These are phyloP conservation scores for Hololepta plana DNA, from an alignment of 2,888 invertebrate species.

Conservation along the genomic window DNA sequence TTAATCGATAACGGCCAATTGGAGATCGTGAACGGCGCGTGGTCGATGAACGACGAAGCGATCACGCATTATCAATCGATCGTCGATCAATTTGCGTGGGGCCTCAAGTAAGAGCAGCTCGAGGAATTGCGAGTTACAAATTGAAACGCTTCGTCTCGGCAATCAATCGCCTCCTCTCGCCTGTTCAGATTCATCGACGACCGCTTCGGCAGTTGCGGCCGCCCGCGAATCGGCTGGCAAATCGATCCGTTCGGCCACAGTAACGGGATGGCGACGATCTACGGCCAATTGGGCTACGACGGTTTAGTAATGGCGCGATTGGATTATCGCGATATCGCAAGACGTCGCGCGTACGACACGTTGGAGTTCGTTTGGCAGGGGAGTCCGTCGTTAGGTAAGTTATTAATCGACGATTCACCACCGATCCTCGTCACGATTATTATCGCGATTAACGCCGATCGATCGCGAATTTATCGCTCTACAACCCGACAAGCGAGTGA, in stretches of 20 bases:
- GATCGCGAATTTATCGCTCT: no score
- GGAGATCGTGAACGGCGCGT: conserved; percentile 41
- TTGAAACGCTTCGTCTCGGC: no score
- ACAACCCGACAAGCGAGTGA: no score
- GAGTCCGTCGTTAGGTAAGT: conserved; percentile 47
- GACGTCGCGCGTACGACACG: conserved; percentile 33
- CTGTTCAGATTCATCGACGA: conserved; percentile 47
- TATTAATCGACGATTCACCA: no score
- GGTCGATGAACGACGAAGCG: conserved; percentile 45
- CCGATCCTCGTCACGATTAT: no score
- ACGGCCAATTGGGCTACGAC: conserved; percentile 69
- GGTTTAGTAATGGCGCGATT: conserved; percentile 66
- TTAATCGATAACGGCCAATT: conserved; percentile 39
- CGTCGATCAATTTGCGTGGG: conserved; percentile 54
- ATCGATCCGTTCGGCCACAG: conserved; percentile 76
- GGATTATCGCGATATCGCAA: conserved; percentile 59
- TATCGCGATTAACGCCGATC: no score
- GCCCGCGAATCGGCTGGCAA: conserved; percentile 66
- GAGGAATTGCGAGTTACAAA: no score
- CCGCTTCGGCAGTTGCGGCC: conserved; percentile 52
- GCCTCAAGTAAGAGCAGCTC: conserved; percentile 40
- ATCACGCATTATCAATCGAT: conserved; percentile 47
- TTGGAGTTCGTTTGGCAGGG: conserved; percentile 71
- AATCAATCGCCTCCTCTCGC: no score
- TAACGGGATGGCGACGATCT: conserved; percentile 51